Evolutionary conservation across 2,888 invertebrate genomes (phyloP).

Genomic region (Flexamia atlantica): DNA sequence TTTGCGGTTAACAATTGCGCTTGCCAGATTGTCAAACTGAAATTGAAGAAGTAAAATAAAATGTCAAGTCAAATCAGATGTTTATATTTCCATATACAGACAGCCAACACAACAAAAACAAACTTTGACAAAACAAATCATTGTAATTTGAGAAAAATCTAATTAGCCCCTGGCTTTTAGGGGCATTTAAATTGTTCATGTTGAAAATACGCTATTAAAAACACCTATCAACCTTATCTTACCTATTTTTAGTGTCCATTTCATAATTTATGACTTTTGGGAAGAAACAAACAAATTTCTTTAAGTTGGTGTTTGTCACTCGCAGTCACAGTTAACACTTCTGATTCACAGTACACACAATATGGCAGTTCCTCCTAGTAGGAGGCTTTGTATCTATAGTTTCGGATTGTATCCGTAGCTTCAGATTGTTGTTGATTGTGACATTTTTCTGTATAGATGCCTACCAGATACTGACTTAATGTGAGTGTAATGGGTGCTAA

Average conservation of each 20-base stretch:
- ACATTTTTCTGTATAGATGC: slow-evolving; percentile 25
- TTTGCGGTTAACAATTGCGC: no score
- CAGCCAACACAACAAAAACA: slow-evolving; percentile 39
- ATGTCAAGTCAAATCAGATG: slow-evolving; percentile 18
- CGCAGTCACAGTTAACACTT: slow-evolving; percentile 17
- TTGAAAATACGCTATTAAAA: neutral
- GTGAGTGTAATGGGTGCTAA: slow-evolving; percentile 85
- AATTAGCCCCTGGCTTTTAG: neutral
- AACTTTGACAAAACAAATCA: neutral
- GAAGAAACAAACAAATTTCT: slow-evolving; percentile 15
- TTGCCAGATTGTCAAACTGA: no score
- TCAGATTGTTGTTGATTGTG: slow-evolving; percentile 55
- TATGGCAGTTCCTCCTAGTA: slow-evolving; percentile 77
- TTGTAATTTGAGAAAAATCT: neutral
- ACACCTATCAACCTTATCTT: neutral
- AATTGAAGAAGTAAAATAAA: no score
- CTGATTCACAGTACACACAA: slow-evolving; percentile 71
- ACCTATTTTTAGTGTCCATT: neutral
- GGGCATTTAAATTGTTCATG: neutral
- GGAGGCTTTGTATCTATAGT: slow-evolving; percentile 74
- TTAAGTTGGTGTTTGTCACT: slow-evolving; percentile 51
- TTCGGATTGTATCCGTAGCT: slow-evolving; percentile 52
- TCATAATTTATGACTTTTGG: neutral
- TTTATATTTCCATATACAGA: neutral
- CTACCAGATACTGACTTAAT: slow-evolving; percentile 63